Evolutionary conservation across 2,113 vertebrate genomes (phyloP).

Genomic region (Oenanthe melanoleuca): DNA sequence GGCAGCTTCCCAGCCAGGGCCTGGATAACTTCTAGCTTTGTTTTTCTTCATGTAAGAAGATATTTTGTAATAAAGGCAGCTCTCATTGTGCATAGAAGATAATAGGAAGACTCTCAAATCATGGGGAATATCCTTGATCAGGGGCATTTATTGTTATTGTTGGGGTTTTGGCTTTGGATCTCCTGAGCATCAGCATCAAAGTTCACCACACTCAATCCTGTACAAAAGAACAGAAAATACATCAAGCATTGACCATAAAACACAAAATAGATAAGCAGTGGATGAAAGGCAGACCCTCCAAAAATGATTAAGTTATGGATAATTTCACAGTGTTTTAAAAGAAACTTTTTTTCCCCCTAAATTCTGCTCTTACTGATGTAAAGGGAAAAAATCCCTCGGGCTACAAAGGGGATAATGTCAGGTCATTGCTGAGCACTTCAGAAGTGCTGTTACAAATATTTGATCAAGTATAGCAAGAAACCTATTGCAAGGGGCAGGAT

Average conservation of each 20-base stretch:
- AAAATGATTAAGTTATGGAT: background rate
- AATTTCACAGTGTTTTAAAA: background rate
- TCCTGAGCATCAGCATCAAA: background rate
- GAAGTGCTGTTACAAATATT: background rate
- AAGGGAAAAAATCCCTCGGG: background rate
- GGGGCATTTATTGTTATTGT: background rate
- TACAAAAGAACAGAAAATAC: background rate
- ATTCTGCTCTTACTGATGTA: background rate
- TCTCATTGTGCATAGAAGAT: background rate
- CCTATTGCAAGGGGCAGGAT: background rate
- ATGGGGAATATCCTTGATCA: background rate
- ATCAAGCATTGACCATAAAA: background rate
- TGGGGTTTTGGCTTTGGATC: background rate
- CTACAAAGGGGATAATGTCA: background rate
- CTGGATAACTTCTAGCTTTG: conserved; percentile 32
- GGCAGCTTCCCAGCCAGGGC: conserved; percentile 15
- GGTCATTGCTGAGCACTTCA: background rate
- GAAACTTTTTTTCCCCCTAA: background rate
- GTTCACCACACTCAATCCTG: background rate
- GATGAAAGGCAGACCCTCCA: background rate
- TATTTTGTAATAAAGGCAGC: background rate
- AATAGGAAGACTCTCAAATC: background rate
- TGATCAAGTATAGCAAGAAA: background rate
- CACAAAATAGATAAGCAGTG: background rate
- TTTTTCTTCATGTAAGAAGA: background rate